These are phyloP conservation scores for Trichosurus vulpecula DNA, from an alignment of 2,797 vertebrate species.

Conservation along the genomic window DNA sequence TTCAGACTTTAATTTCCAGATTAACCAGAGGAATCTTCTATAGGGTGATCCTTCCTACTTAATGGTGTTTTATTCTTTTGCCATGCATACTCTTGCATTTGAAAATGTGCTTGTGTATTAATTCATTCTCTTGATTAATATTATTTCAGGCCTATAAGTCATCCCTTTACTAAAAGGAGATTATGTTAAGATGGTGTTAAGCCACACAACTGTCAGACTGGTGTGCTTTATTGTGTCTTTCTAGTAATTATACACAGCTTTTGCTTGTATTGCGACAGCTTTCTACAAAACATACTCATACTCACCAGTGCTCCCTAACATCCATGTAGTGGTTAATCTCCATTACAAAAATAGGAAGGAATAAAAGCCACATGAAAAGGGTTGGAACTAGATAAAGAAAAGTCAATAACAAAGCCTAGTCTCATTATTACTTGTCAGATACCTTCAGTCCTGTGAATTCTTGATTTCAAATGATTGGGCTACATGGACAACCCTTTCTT, in stretches of 20 bases:
- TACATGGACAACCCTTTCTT: neutral
- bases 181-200: neutral
- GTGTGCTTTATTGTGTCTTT: neutral
- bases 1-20: slow-evolving; percentile 21
- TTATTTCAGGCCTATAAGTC: slow-evolving; percentile 25
- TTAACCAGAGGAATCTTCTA: neutral
- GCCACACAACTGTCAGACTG: slow-evolving; percentile 5
- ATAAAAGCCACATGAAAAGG: neutral
- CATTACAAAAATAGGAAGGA: neutral
- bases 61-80: neutral
- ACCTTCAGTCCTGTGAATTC: neutral
- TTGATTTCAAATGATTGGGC: neutral
- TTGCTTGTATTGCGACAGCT: neutral
- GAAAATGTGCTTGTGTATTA: neutral
- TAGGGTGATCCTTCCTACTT: neutral
- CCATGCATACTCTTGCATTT: neutral
- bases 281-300: neutral
- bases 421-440: neutral
- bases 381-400: neutral
- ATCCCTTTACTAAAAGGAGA: neutral
- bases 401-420: neutral
- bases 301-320: slow-evolving; percentile 24
- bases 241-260: neutral
- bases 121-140: slow-evolving; percentile 44
- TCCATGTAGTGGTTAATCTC: neutral